Base-by-base conservation (phyloP, 2,888 invertebrate genomes). In the Drosophila recens region DNA sequence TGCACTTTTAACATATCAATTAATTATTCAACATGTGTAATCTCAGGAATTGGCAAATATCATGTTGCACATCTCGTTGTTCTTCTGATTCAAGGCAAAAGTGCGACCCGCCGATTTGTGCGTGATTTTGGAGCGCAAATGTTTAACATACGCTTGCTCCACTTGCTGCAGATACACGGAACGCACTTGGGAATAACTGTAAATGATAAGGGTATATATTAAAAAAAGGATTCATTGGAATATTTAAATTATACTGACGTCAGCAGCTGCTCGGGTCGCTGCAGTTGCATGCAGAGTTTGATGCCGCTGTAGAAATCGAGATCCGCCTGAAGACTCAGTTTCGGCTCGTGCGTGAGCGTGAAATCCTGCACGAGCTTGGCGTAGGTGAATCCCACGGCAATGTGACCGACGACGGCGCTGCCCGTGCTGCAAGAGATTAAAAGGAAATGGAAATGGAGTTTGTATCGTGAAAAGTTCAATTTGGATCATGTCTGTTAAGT, bases 271-370 rank as follows among this genome's bases (percentile, higher is more conserved):
- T 95, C 94, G 3, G 96, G 96, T 82, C 96, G 95, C 51, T 94
- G 94, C 13, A 97, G 94, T 89, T 95, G 95, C 93, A 97, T 94
- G 91, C 97, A 97, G 58, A 97, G 93, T 78, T 95, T 95, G n/a
- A 96, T 94, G 62, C 94, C 94, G 20, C 95, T 94, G 56, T 95
- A 96, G 90, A 97, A 97, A 87, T 97, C 96, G 38, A 96, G 94
- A 89, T 97, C 95, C 0, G 96, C 96, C 48, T 95, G 93, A 56
- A 97, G 93, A 82, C 95, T 94, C 15, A 97, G 93, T 86, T 95
- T 95, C 0, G 96, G 95, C 85, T 96, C 95, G 38, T 95, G 93
- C 1, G 94, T 94, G 2, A 95, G 91, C 11, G 93, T 94, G 85
- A 96, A 96, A 80, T 95, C 95, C 4, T 96, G 94, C 78, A 94